Evolutionary conservation across 1,140 invertebrate species (phyloP), one percentile per base, ranked within the genome.

Genomic region (Neodiprion virginianus): DNA sequence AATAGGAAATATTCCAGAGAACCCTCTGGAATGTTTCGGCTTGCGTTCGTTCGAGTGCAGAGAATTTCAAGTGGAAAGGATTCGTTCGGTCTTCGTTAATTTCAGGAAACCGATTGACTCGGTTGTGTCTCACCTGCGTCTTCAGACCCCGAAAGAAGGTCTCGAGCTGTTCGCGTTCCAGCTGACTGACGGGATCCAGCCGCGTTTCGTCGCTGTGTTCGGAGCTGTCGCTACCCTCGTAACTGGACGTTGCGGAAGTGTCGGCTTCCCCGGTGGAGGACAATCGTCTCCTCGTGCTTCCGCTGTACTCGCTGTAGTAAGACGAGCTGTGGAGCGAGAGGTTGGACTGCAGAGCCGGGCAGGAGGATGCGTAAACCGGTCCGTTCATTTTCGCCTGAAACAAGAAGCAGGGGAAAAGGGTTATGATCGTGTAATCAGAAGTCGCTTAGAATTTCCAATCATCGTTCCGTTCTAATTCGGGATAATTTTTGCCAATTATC

Each of bases 121-220:
- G 17, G 12, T 73, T 68, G 5, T 8, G 17, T 91, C 86, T 77
- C 81, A 91, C 90, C 82, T 94, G 92, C 0, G 94, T 95, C 82
- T 95, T 95, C 72, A 96, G 90, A 65, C 94, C 94, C 48, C 91
- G 90, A 80, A 95, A 95, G 81, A 95, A 95, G 66, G 93, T 92
- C 85, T 96, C 95, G 72, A 96, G 91, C 85, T 95, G 94, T 21
- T 91, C 88, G 10, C 94, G 88, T 80, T 96, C 95, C 72, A 91
- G 86, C 66, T 95, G 93, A 2, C 91, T 92, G 12, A 96, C 88
- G 73, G 86, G 79, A 79, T 88, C 80, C 70, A 84, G 71, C 72
- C 87, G 77, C 78, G 83, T 82, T 78, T 88, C 79, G 77, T 90
- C 88, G 67, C 87, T 87, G 74, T 87, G 85, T 49, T 83, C 85